Percentiles rank a stretch among this genome's conserved stretches.
phyloP scores from a whole-genome alignment of 2,797 vertebrate genomes.

The Hoplostethus mediterraneus region DNA sequence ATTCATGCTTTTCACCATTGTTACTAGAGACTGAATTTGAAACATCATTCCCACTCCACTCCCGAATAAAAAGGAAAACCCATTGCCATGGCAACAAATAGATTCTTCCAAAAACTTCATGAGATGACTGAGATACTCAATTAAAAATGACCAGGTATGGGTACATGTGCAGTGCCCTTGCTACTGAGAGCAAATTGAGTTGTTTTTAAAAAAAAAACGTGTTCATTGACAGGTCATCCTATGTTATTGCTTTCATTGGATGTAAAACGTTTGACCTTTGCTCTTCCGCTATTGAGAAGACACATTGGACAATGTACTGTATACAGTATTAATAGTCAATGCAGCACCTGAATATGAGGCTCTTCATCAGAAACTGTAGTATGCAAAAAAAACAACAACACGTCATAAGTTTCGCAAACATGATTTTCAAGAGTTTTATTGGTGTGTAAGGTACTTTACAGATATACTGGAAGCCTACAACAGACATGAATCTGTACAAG shows the following conservation, averaged over 20 bases:
- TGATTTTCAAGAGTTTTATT: too few relatives aligned
- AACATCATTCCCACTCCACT: conserved; percentile 35
- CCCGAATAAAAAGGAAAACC: conserved; percentile 48
- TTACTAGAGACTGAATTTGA: conserved; percentile 43
- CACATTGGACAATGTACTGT: too few relatives aligned
- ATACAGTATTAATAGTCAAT: too few relatives aligned
- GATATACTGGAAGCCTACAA: too few relatives aligned
- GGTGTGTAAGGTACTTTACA: too few relatives aligned
- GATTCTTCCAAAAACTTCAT: conserved; percentile 14
- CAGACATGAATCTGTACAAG: too few relatives aligned
- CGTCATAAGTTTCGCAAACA: too few relatives aligned
- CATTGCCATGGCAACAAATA: conserved; percentile 40
- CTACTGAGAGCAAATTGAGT: neutral
- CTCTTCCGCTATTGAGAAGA: neutral
- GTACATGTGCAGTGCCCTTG: neutral
- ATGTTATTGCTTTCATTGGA: too few relatives aligned
- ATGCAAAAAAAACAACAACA: too few relatives aligned
- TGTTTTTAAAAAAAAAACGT: neutral
- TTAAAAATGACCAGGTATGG: neutral
- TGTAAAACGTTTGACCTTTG: too few relatives aligned
- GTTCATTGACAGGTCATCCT: neutral
- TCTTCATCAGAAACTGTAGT: too few relatives aligned
- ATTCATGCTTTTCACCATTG: conserved; percentile 27
- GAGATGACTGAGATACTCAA: conserved; percentile 1
- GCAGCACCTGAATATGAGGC: too few relatives aligned